Conservation (phyloP, 2,797 vertebrate species). For the Acomys russatus region DNA sequence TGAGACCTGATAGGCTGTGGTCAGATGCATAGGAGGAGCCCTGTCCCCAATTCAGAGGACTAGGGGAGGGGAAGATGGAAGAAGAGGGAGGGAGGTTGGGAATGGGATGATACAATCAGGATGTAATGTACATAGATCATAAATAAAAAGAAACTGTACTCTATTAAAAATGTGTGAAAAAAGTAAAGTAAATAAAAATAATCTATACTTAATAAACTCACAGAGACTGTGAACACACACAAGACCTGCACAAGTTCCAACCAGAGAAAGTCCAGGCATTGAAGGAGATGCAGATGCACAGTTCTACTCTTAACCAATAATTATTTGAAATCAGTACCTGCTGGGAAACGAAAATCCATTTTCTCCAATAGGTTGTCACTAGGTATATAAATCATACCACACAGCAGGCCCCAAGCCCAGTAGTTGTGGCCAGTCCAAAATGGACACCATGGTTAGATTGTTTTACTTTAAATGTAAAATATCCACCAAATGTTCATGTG, state of each 20-base stretch:
- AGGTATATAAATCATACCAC: neutral
- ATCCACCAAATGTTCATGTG: neutral
- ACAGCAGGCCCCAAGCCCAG: too few relatives aligned
- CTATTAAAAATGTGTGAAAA: constrained; percentile 20
- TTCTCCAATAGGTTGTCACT: neutral
- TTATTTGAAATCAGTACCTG: neutral
- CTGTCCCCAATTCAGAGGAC: too few relatives aligned
- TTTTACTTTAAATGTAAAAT: neutral
- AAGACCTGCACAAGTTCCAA: neutral
- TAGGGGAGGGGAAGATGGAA: too few relatives aligned
- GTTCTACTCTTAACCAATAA: neutral
- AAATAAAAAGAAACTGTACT: neutral
- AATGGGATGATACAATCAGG: too few relatives aligned
- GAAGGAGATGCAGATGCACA: neutral
- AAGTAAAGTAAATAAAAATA: constrained; percentile 9
- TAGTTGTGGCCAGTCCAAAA: neutral
- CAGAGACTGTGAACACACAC: neutral
- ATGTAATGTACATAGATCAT: too few relatives aligned
- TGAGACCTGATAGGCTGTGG: too few relatives aligned
- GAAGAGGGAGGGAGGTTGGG: too few relatives aligned
- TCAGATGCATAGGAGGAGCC: too few relatives aligned
- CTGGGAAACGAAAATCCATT: neutral
- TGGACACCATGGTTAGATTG: neutral
- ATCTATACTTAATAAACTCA: constrained; percentile 4
- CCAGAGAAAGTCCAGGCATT: neutral